These are phyloP conservation scores for Tyto alba DNA, from an alignment of 2,113 vertebrate genomes.

Conservation along the genomic window DNA sequence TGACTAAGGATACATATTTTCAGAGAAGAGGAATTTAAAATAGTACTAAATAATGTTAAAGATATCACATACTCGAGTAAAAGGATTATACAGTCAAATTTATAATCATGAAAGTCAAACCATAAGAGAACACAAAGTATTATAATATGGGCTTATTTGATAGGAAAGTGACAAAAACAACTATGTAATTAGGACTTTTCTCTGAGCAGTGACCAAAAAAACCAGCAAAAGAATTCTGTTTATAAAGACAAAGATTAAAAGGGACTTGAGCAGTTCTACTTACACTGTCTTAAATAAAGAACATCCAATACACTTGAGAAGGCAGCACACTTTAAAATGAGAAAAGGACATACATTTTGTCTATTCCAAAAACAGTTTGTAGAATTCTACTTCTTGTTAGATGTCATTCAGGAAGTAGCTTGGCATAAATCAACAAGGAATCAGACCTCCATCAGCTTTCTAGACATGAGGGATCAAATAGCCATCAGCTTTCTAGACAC, in stretches of 20 bases:
- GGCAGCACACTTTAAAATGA: neutral
- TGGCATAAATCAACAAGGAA: neutral
- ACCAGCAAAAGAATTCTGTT: neutral
- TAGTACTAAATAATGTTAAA: neutral
- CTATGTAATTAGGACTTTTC: neutral
- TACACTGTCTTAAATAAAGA: neutral
- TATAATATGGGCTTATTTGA: neutral
- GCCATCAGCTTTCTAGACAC: neutral
- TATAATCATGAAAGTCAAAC: neutral
- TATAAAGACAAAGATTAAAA: neutral
- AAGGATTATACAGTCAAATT: neutral
- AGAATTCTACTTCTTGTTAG: neutral
- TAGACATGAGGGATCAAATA: neutral
- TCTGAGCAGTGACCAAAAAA: neutral
- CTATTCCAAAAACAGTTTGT: neutral
- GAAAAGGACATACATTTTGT: neutral
- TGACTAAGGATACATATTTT: neutral
- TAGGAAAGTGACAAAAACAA: neutral
- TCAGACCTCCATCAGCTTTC: neutral
- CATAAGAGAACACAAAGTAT: neutral
- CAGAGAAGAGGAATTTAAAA: neutral
- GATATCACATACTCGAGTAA: neutral
- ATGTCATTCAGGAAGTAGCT: neutral
- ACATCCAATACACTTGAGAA: neutral
- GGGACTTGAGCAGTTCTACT: neutral